These are phyloP conservation scores for Oenanthe melanoleuca DNA, from an alignment of 2,113 vertebrate species.

Conservation along the genomic window DNA sequence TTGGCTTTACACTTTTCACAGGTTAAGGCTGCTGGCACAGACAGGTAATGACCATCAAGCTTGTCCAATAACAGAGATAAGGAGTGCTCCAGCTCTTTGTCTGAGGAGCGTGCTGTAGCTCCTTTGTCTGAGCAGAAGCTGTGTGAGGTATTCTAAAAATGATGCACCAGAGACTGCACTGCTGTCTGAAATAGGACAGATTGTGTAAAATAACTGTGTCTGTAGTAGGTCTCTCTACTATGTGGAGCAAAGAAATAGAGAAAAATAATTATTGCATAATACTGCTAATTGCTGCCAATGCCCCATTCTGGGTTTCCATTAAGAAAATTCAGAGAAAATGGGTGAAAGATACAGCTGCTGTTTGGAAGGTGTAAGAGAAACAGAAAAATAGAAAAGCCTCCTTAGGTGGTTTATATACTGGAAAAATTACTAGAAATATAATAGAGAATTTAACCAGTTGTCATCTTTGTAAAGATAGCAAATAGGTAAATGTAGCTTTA, in stretches of 20 bases:
- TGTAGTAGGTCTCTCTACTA: background rate
- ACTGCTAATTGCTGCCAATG: background rate
- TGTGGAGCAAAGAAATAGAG: background rate
- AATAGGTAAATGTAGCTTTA: background rate
- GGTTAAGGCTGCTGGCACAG: background rate
- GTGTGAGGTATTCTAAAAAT: background rate
- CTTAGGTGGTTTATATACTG: background rate
- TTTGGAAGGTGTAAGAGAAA: background rate
- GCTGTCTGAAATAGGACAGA: background rate
- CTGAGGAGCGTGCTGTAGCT: rapidly evolving
- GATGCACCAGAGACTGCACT: background rate
- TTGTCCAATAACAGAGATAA: background rate
- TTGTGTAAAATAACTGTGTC: background rate
- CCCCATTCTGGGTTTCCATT: background rate
- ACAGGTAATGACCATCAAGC: background rate
- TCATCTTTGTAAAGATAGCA: background rate
- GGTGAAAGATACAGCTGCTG: background rate
- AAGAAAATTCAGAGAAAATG: background rate
- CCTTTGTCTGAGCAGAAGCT: background rate
- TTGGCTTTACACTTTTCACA: background rate
- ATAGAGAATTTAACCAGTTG: background rate
- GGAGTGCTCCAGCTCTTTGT: background rate
- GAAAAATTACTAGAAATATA: background rate
- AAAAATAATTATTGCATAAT: background rate
- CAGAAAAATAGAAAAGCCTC: background rate